A percentile compares a stretch with the other conserved stretches of the same genome.
These are phyloP conservation scores for Melieria picta DNA, from an alignment of 2,888 invertebrate species.

Conservation along the genomic window DNA sequence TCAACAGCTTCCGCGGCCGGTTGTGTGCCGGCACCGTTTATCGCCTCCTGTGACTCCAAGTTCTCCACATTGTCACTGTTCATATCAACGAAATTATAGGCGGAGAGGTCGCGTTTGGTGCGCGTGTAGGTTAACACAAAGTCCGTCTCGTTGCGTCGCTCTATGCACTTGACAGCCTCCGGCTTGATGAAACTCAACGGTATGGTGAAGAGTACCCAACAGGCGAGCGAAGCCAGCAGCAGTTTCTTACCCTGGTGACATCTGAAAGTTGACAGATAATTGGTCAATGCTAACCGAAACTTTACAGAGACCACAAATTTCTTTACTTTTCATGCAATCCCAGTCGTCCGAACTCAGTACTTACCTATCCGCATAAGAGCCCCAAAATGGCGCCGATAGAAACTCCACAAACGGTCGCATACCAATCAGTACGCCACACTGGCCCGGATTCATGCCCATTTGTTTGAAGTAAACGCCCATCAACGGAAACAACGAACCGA, in stretches of 20 bases:
- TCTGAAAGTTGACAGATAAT: neutral
- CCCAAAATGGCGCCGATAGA: constrained; percentile 97
- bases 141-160: constrained; percentile 72
- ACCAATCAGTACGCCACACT: constrained; percentile 94
- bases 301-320: too few relatives aligned
- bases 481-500: constrained; percentile 96
- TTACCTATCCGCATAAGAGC: constrained; percentile 88
- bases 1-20: constrained; percentile 42
- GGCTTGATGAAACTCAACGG: constrained; percentile 96
- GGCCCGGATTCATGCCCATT: constrained; percentile 98
- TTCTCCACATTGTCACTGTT: constrained; percentile 40
- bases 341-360: constrained; percentile 14
- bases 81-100: constrained; percentile 44
- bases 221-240: constrained; percentile 87
- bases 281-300: neutral
- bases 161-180: constrained; percentile 88
- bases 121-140: constrained; percentile 69
- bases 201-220: constrained; percentile 97
- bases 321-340: neutral
- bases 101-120: constrained; percentile 66
- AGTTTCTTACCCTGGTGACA: constrained; percentile 89
- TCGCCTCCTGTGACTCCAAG: constrained; percentile 35
- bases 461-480: constrained; percentile 99
- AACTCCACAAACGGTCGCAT: constrained; percentile 97
- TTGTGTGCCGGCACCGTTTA: constrained; percentile 32